Base-by-base conservation (phyloP, 1,140 invertebrate species). In the Sitobion miscanthi region DNA sequence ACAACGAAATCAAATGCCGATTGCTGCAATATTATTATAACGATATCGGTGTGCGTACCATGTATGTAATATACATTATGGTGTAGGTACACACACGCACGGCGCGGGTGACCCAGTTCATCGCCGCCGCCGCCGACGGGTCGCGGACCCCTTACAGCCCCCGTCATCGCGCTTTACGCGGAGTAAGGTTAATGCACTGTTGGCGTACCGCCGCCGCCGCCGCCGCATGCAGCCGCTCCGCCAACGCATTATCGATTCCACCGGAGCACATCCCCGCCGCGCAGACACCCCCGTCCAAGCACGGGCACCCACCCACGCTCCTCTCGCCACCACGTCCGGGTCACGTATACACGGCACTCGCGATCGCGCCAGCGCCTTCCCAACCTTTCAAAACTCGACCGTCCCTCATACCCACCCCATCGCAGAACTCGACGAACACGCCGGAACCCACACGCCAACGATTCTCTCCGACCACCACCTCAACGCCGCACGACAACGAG, bases 161-260 rank as follows among this genome's bases (percentile, higher is more conserved):
- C 30, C 49, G 49, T 83, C 91, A 14, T 82, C 30, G 69, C 2
- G 69, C 35, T 52, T 42, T 47, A 17, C 88, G 35, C 88, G 88
- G 49, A 90, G 52, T 20, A 82, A 93, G 91, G 91, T 93, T 52
- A 93, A 93, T 93, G 77, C 91, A 93, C 91, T 93, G 49, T 93
- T 38, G 87, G 49, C 49, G 87, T 89, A 89, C 87, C 87, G 14
- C 88, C 88, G 87, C 30, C 54, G 49, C 14, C 90, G 30, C 45
- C 90, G 90, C 62, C 90, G 30, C 91, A 93, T 93, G 91, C 91
- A 93, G 91, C 91, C 91, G 38, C 42, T 93, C 82, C 91, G 91
- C 91, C 91, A 38, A 93, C 91, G 91, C 91, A 93, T 93, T 93
- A 93, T 93, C 91, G 91, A 93, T 93, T 93, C 91, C 91, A 11